A percentile compares a stretch with the other conserved stretches of the same genome.
Evolutionary conservation across 1,140 invertebrate genomes (phyloP).

Genomic region (Lepidurus arcticus): DNA sequence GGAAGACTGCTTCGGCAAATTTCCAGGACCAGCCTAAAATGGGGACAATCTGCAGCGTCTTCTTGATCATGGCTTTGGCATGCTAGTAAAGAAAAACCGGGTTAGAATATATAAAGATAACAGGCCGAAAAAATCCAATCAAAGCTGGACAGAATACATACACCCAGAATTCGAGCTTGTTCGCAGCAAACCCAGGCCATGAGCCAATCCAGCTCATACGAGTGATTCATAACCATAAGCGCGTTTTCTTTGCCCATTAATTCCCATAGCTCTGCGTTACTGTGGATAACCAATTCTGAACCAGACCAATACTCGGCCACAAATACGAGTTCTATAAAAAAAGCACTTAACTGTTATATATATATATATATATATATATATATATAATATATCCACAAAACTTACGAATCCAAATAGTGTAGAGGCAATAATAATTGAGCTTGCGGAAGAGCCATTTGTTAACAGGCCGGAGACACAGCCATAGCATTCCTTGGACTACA

Average conservation of each 20-base stretch:
- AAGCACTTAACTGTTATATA: constrained; percentile 37
- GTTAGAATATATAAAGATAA: too few species aligned
- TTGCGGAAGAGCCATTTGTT: constrained; percentile 73
- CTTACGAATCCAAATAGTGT: constrained; percentile 86
- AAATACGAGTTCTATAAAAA: constrained; percentile 77
- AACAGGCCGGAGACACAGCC: constrained; percentile 64
- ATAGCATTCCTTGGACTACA: constrained; percentile 69
- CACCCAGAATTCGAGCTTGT: constrained; percentile 65
- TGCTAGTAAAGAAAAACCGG: constrained; percentile 57
- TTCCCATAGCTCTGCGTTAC: constrained; percentile 67
- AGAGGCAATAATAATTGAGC: constrained; percentile 85
- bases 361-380: constrained; percentile 26
- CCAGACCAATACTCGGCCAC: constrained; percentile 89
- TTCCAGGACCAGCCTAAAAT: constrained; percentile 92
- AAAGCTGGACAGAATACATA: constrained; percentile 44
- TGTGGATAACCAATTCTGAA: constrained; percentile 64
- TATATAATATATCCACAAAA: constrained; percentile 42
- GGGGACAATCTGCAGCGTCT: constrained; percentile 83
- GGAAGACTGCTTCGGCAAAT: constrained; percentile 85
- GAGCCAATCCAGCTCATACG: constrained; percentile 92
- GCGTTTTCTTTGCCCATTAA: constrained; percentile 82
- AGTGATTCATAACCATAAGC: constrained; percentile 88
- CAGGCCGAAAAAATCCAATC: constrained; percentile 25
- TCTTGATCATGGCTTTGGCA: constrained; percentile 92
- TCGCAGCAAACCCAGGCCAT: constrained; percentile 82